Evolutionary conservation across 37 sponge, comb jelly and placozoan species (phyloP), one percentile per base, ranked within the genome.

Genomic region (Petrosia ficiformis): DNA sequence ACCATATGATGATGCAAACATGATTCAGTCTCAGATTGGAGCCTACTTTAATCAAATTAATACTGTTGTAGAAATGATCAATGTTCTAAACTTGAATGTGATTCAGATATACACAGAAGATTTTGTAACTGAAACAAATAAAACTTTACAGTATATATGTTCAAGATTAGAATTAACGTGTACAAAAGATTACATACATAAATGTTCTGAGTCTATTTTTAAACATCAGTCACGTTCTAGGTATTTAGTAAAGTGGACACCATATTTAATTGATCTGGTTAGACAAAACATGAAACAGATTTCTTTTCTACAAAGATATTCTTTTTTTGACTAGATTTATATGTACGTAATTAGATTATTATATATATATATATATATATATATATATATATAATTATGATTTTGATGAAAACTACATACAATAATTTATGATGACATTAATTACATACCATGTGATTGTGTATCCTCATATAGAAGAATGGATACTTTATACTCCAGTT

Each of bases 201-300:
- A 56, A 54, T 76, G 77, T 30, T 41, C 88, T 4, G 30, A 81
- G 2, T 34, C 2, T 35, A 44, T 59, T 35, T 87, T 81, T 29
- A 0, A 48, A 43, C 56, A 70, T n/a, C 68, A 70, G 37, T 77
- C 74, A 28, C 32, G 58, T 41, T 77, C 78, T 41, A 72, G 88
- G 48, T 58, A 72, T 25, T 22, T 70, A 32, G 74, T 87, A 6
- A 40, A 76, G 34, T 87, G 88, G 88, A 81, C 77, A 26, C 78
- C 76, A 5, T 40, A 71, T 0, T 70, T 76, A 36, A 72, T 76
- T 28, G 40, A 76, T 24, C 63, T 57, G n/a, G 81, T 87, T 44
- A 68, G 40, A n/a, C 31, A 69, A 21, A 66, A 77, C 4, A 81
- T 81, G 48, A 31, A 81, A 65, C 60, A 65, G 33, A 72, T 57